A percentile compares a stretch with the other conserved stretches of the same genome.
phyloP scores from a whole-genome alignment of 2,888 invertebrate species.

The Teinopalpus imperialis region DNA sequence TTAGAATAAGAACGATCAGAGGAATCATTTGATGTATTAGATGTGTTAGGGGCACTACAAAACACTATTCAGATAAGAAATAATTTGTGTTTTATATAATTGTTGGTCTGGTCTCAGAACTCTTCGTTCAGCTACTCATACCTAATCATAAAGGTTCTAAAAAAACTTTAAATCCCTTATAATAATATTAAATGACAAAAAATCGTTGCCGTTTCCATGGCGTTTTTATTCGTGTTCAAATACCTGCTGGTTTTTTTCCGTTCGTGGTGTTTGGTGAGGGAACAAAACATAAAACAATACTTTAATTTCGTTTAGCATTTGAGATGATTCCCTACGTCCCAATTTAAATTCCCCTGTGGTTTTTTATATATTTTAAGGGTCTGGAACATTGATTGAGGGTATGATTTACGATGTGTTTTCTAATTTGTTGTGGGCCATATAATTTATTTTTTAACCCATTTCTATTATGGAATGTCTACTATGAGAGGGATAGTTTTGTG shows the following conservation, averaged over 20 bases:
- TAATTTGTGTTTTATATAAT: no score
- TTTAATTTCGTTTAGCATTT: constrained; percentile 51
- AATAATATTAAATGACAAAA: no score
- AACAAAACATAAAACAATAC: constrained; percentile 73
- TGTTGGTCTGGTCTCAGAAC: no score
- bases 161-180: no score
- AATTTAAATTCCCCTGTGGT: constrained; percentile 69
- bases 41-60: no score
- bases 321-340: constrained; percentile 50
- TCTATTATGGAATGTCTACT: constrained; percentile 1
- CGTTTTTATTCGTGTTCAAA: constrained; percentile 13
- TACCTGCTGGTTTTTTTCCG: constrained; percentile 48
- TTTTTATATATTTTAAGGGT: constrained; percentile 46
- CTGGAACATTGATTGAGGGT: constrained; percentile 49
- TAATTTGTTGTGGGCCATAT: constrained; percentile 24
- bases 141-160: no score
- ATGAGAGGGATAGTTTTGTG: not conserved
- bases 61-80: no score
- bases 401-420: constrained; percentile 57
- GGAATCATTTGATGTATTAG: no score
- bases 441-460: constrained; percentile 11
- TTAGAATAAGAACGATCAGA: no score
- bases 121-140: no score
- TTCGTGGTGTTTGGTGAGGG: constrained; percentile 63
- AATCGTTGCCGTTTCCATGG: not conserved